These are phyloP conservation scores for Colletes collaris DNA, from an alignment of 2,888 invertebrate genomes.

Conservation along the genomic window DNA sequence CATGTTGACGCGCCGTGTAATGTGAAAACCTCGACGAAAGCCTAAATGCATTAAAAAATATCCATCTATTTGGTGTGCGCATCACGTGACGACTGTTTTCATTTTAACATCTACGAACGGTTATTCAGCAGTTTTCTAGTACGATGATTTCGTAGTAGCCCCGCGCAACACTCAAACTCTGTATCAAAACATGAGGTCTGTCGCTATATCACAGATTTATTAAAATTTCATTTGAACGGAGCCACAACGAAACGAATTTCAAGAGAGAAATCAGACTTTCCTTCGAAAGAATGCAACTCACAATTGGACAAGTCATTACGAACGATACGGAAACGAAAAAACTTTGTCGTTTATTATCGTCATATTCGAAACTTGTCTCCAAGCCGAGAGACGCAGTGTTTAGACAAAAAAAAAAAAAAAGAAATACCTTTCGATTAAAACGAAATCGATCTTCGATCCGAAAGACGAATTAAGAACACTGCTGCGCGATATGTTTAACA, in stretches of 20 bases:
- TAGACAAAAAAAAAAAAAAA: not conserved
- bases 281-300: constrained; percentile 6
- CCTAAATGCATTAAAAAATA: constrained; percentile 66
- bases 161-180: constrained; percentile 63
- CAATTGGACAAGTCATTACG: constrained; percentile 2
- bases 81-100: constrained; percentile 62
- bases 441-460: constrained; percentile 1
- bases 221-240: constrained; percentile 71
- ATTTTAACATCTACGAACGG: constrained; percentile 43
- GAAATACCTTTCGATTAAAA: not conserved
- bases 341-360: constrained; percentile 16
- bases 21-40: constrained; percentile 59
- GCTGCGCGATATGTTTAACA: constrained; percentile 1
- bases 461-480: not conserved
- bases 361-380: constrained; percentile 31
- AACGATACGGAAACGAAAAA: constrained; percentile 11
- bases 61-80: constrained; percentile 65
- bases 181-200: constrained; percentile 76
- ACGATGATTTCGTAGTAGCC: constrained; percentile 48
- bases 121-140: constrained; percentile 30
- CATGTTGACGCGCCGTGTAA: constrained; percentile 63
- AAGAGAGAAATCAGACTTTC: constrained; percentile 11
- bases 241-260: constrained; percentile 64
- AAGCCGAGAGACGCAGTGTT: constrained; percentile 52
- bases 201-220: constrained; percentile 81